Base-by-base conservation (phyloP, 2,113 vertebrate species). In the Puma concolor region DNA sequence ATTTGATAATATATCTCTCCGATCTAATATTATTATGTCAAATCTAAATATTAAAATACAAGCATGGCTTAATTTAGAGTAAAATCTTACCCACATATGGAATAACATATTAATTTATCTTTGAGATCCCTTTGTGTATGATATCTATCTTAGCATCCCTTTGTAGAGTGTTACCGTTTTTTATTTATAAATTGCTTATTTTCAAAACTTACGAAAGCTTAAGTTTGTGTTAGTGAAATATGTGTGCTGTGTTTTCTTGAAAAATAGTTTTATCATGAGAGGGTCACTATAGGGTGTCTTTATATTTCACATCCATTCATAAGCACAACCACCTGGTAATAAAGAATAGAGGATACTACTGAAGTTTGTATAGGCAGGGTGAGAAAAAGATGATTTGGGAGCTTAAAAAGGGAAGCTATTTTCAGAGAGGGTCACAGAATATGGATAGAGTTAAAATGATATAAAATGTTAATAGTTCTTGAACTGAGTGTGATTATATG, bases 151-250 rank as follows among this genome's bases (percentile, higher is more conserved):
- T 66, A 36, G 2, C 0, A 9, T 23, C 1, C 4, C 11, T 88
- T 48, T 36, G 23, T 60, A 0, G 23, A 44, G 2, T 41, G 1
- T 57, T 69, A 79, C 5, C 0, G 48, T 57, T 94, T 57, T 7
- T 74, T 88, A 88, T 38, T 93, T 88, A 38, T 50, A 69, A 86
- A 52, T 95, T 95, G 36, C 72, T 77, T 76, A 67, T 69, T 71
- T 72, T 52, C 9, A 90, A 94, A 90, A 64, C 1, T 21, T 71
- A 63, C 63, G 33, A 77, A 80, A 38, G 3, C 4, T 96, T 31
- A 64, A 72, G 27, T 50, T 52, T 90, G 57, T 84, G 85, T 80
- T 54, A n/a, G 38, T 94, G n/a, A 90, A 94, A 71, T 77, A 63
- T 31, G 14, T 86, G 9, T 66, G 2, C 3, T 48, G 12, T 72